Evolutionary conservation across 2,113 vertebrate species (phyloP).

Genomic region (Madoqua kirkii): DNA sequence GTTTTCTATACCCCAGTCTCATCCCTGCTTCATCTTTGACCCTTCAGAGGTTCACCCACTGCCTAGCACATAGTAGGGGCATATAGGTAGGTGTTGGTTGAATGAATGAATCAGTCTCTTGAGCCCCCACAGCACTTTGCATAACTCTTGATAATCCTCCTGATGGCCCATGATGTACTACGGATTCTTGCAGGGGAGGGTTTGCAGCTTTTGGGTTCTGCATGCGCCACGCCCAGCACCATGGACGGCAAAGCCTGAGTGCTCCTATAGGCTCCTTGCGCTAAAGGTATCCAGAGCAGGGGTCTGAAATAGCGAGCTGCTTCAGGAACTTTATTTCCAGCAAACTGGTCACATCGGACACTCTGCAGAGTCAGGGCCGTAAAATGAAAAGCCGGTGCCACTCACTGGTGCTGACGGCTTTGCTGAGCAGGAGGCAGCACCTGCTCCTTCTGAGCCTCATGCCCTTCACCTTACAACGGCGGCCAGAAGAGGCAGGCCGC

Average conservation of each 20-base stretch:
- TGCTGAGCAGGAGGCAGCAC: background rate
- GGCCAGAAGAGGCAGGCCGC: background rate
- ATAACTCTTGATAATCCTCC: background rate
- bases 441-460: background rate
- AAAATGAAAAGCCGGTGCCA: background rate
- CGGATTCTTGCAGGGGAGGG: background rate
- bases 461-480: constrained; percentile 55
- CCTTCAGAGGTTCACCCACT: background rate
- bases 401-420: background rate
- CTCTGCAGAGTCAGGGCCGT: no score
- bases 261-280: background rate
- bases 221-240: background rate
- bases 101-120: background rate
- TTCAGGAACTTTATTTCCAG: background rate
- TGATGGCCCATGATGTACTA: accelerated
- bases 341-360: background rate
- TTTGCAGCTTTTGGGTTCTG: background rate
- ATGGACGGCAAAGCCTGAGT: background rate
- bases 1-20: background rate
- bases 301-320: accelerated
- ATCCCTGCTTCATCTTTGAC: background rate
- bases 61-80: background rate
- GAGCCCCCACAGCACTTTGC: background rate
- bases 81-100: background rate
- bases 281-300: background rate